Evolutionary conservation across 1,140 invertebrate species (phyloP).

Genomic region (Hyposmocoma kahamanoa): DNA sequence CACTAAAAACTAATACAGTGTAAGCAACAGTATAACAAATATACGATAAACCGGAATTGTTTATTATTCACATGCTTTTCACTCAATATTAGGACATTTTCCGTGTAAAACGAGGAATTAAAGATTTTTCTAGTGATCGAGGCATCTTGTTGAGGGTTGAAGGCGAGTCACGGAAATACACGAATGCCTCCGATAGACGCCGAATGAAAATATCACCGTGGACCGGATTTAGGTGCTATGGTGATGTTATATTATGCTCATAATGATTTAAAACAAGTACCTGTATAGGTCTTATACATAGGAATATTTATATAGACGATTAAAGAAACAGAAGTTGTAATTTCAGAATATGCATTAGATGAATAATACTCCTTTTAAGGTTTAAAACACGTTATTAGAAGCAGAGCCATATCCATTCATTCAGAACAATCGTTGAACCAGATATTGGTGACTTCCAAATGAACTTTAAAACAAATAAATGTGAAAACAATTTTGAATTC

Average conservation of each 20-base stretch:
- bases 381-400: too few species aligned
- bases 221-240: slow-evolving; percentile 32
- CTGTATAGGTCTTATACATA: too few species aligned
- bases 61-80: slow-evolving; percentile 20
- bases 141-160: slow-evolving; percentile 62
- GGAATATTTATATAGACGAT: too few species aligned
- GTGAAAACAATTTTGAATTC: slow-evolving; percentile 22
- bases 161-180: slow-evolving; percentile 54
- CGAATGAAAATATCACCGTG: slow-evolving; percentile 58
- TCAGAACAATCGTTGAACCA: too few species aligned
- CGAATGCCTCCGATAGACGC: slow-evolving; percentile 43
- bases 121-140: slow-evolving; percentile 59
- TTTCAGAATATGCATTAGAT: too few species aligned
- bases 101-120: slow-evolving; percentile 36
- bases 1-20: slow-evolving; percentile 29
- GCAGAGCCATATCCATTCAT: too few species aligned
- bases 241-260: too few species aligned
- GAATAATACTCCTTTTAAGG: too few species aligned
- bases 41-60: slow-evolving; percentile 3
- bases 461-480: neutral
- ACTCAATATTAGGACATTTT: slow-evolving; percentile 30
- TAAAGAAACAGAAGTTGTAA: too few species aligned
- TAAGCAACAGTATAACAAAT: slow-evolving; percentile 13
- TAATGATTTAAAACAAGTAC: too few species aligned
- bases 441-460: too few species aligned